phyloP scores from a whole-genome alignment of 2,113 vertebrate genomes.

The Hepsetus odoe region DNA sequence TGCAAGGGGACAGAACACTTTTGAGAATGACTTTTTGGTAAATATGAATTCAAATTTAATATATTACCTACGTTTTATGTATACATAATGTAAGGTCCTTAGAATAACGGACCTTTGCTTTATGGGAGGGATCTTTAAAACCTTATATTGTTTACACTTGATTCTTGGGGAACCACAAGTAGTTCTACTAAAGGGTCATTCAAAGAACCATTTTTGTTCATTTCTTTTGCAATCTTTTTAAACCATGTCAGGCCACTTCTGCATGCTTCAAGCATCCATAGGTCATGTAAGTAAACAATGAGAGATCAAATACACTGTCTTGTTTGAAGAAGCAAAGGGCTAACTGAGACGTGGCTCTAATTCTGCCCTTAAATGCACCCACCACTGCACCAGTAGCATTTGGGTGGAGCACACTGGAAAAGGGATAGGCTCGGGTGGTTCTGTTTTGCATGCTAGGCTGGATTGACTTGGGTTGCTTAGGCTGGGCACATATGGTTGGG shows the following conservation, averaged over 20 bases:
- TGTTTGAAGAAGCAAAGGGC: slow-evolving; percentile 30
- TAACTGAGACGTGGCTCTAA: slow-evolving; percentile 58
- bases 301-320: slow-evolving; percentile 4
- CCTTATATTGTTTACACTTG: too few species aligned
- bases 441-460: slow-evolving; percentile 53
- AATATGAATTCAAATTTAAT: too few species aligned
- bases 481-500: slow-evolving; percentile 49
- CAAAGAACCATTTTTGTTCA: too few species aligned
- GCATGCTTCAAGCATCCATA: slow-evolving; percentile 2
- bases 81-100: too few species aligned
- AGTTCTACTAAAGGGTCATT: too few species aligned
- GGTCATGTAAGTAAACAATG: neutral
- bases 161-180: too few species aligned
- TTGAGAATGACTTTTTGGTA: too few species aligned
- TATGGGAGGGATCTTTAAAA: too few species aligned
- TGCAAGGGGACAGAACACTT: too few species aligned
- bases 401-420: slow-evolving; percentile 43
- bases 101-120: too few species aligned
- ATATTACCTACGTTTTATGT: too few species aligned
- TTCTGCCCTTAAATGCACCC: slow-evolving; percentile 66
- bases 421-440: slow-evolving; percentile 29
- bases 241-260: neutral
- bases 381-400: slow-evolving; percentile 27
- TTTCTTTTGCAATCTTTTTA: too few species aligned
- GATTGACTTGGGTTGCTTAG: slow-evolving; percentile 63